Base-by-base conservation (phyloP, 2,113 vertebrate genomes). In the Ceuthmochares aereus region DNA sequence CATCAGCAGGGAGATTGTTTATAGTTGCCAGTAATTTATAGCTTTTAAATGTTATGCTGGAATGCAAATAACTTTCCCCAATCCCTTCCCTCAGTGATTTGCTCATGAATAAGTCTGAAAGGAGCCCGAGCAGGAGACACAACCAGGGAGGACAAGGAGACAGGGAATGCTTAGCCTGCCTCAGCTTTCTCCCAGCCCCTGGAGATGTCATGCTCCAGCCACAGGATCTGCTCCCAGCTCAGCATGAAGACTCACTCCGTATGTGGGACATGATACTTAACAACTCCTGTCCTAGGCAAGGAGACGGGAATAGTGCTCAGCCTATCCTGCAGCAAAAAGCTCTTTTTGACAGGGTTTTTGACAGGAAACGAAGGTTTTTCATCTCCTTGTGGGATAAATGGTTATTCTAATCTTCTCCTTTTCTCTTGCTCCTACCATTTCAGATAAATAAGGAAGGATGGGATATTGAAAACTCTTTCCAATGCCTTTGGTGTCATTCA, bases 21-120 rank as follows among this genome's bases (percentile, higher is more conserved):
- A 98, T 96, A 95, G 97, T 82, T 93, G 75, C 66, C 32, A 23
- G 54, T 92, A 97, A 98, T 98, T 98, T 97, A 98, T 88, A 95
- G 93, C 93, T 97, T 98, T 98, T 96, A 97, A 97, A 98, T 96
- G 86, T 90, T 96, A 97, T 89, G 92, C 69, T 94, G 96, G 90
- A 91, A 98, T 97, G 96, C 95, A 97, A 98, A 98, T 97, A 97
- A 95, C 80, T 95, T 95, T 92, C 82, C 25, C 73, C 1, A 1
- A 59, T 17, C 78, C 59, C 56, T 88, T 73, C 62, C 45, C 59
- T 90, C 58, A 37, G 75, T 51, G 67, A 95, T 95, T 87, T 95
- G 94, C 91, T 98, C 97, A 98, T 98, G 97, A 98, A 98, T 98
- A 98, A 97, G 72, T 29, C 73, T 97, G 95, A 97, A 98, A 97